phyloP scores from a whole-genome alignment of 2,113 vertebrate genomes.

The Nicator chloris region DNA sequence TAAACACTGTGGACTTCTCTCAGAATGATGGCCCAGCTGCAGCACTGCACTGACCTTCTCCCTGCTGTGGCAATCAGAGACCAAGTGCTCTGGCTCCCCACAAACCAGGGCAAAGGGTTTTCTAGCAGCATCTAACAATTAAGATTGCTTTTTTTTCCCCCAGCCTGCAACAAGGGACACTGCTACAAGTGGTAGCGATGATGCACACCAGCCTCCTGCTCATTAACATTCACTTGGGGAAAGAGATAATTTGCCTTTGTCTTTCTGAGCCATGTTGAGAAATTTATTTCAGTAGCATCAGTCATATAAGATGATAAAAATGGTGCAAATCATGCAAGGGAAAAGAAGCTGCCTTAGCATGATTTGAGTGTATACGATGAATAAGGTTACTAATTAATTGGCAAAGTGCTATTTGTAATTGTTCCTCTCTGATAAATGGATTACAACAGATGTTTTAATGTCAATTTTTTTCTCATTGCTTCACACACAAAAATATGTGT shows the following conservation, averaged over 20 bases:
- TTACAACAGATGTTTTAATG: constrained; percentile 35
- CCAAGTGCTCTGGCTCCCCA: neutral
- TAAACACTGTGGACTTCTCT: neutral
- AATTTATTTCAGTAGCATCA: constrained; percentile 49
- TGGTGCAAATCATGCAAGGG: constrained; percentile 21
- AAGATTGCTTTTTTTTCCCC: neutral
- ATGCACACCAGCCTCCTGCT: constrained; percentile 17
- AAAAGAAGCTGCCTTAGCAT: constrained; percentile 18
- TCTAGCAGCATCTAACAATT: neutral
- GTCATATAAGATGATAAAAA: constrained; percentile 39
- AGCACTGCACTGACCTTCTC: neutral
- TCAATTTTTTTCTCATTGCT: constrained; percentile 9
- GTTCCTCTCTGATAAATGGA: constrained; percentile 50
- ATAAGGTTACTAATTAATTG: constrained; percentile 51
- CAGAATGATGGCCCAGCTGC: neutral
- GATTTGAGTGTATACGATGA: constrained; percentile 33
- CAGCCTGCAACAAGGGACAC: neutral
- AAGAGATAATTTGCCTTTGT: constrained; percentile 52
- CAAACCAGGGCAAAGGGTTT: neutral
- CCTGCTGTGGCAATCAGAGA: neutral
- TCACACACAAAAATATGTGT: neutral
- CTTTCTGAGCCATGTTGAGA: constrained; percentile 40
- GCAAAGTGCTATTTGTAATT: constrained; percentile 49
- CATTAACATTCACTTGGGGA: constrained; percentile 26
- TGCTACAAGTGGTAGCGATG: neutral